Evolutionary conservation across 2,888 invertebrate species (phyloP).

Genomic region (Drosophila paramelanica): DNA sequence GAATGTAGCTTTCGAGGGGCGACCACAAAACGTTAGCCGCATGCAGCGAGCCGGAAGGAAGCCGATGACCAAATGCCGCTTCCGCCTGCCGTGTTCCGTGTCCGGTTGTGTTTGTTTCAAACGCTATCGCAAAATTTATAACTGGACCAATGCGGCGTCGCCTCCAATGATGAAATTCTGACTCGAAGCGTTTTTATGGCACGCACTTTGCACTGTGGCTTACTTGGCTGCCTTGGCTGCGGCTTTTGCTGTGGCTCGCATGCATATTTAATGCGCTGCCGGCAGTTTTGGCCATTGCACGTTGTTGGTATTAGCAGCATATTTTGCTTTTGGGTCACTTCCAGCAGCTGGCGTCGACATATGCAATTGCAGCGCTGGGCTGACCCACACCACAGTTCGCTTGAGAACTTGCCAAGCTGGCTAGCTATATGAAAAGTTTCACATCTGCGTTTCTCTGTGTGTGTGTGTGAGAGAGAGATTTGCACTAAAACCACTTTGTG

Average conservation of each 20-base stretch:
- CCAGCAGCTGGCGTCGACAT: conserved; percentile 67
- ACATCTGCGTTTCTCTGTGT: conserved; percentile 8
- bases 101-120: conserved; percentile 51
- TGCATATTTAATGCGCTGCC: conserved; percentile 72
- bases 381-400: conserved; percentile 38
- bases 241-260: conserved; percentile 44
- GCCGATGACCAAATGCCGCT: conserved; percentile 66
- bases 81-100: conserved; percentile 57
- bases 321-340: conserved; percentile 74
- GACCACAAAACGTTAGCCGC: conserved; percentile 70
- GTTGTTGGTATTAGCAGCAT: conserved; percentile 70
- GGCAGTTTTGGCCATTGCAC: conserved; percentile 51
- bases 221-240: conserved; percentile 9
- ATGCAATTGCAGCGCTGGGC: conserved; percentile 61
- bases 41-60: conserved; percentile 75
- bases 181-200: conserved; percentile 45
- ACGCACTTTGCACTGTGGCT: conserved; percentile 40
- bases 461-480: conserved; percentile 49
- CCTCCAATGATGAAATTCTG: conserved; percentile 37
- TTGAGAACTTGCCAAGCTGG: conserved; percentile 63
- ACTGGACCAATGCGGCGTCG: conserved; percentile 15
- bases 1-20: conserved; percentile 42
- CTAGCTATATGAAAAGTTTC: conserved; percentile 57
- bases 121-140: conserved; percentile 48
- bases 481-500: conserved; percentile 81